Conservation (phyloP, 2,113 vertebrate species). For the Muscicapa adusta region DNA sequence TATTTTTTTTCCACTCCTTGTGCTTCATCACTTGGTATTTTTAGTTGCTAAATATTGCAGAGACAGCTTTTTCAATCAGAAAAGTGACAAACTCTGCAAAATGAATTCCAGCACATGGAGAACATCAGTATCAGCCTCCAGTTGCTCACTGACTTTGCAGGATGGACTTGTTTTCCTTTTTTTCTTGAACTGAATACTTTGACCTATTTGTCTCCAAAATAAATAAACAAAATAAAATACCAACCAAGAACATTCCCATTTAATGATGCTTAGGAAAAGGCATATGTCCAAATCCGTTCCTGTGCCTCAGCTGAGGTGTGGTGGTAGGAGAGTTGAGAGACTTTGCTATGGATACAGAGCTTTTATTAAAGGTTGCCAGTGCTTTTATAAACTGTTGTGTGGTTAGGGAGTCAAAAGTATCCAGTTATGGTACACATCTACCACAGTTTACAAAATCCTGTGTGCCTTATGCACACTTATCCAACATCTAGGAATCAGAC, state of each 20-base stretch:
- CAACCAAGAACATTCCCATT: background rate
- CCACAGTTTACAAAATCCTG: background rate
- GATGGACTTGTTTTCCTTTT: background rate
- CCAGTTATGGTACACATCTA: background rate
- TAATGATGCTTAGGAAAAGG: background rate
- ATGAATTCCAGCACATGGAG: constrained; percentile 1
- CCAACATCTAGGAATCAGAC: background rate
- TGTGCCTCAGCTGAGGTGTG: background rate
- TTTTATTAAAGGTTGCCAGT: background rate
- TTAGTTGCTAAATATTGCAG: constrained; percentile 50
- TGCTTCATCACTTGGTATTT: constrained; percentile 19
- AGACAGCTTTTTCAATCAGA: constrained; percentile 55
- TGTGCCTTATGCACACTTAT: background rate
- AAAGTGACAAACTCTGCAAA: constrained; percentile 49
- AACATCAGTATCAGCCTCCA: constrained; percentile 24
- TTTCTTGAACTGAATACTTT: background rate
- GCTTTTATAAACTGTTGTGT: background rate
- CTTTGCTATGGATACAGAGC: background rate
- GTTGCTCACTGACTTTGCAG: background rate
- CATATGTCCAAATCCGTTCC: background rate
- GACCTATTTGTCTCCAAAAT: background rate
- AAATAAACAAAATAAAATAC: background rate
- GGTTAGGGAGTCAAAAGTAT: background rate
- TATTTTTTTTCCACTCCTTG: background rate
- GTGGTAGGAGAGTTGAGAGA: background rate